These are phyloP conservation scores for Cephus cinctus DNA, from an alignment of 1,140 invertebrate genomes.

Conservation along the genomic window DNA sequence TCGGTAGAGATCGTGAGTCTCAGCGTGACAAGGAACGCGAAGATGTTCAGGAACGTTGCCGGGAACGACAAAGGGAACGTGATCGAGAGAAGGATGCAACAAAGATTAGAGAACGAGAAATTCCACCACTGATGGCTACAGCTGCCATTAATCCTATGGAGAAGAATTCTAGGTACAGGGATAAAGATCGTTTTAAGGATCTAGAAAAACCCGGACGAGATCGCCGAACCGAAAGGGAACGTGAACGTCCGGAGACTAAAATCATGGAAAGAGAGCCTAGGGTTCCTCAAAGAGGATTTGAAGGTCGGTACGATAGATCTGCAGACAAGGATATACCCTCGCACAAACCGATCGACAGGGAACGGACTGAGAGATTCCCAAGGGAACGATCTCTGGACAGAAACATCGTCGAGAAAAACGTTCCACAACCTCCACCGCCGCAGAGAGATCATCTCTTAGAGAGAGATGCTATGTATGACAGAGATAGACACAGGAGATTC, in stretches of 20 bases:
- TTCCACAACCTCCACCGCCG: slow-evolving; percentile 13
- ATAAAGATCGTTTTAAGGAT: slow-evolving; percentile 43
- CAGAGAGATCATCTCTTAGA: slow-evolving; percentile 22
- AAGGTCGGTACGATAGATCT: slow-evolving; percentile 38
- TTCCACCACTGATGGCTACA: slow-evolving; percentile 14
- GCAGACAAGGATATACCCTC: slow-evolving; percentile 35
- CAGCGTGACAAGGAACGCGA: slow-evolving; percentile 51
- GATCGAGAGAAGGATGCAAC: slow-evolving; percentile 27
- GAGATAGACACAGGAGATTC: slow-evolving; percentile 45
- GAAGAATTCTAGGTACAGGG: slow-evolving; percentile 36
- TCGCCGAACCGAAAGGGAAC: slow-evolving; percentile 44
- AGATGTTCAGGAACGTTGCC: slow-evolving; percentile 41
- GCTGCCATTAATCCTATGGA: slow-evolving; percentile 19
- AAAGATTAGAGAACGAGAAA: slow-evolving; percentile 26
- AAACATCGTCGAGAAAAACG: slow-evolving; percentile 34
- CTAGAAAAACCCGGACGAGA: slow-evolving; percentile 40
- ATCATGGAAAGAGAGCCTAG: slow-evolving; percentile 34
- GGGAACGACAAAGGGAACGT: slow-evolving; percentile 30
- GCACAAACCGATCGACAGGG: slow-evolving; percentile 36
- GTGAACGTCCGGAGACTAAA: slow-evolving; percentile 36
- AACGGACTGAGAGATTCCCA: slow-evolving; percentile 37
- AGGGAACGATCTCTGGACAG: slow-evolving; percentile 42
- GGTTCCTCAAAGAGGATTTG: slow-evolving; percentile 37
- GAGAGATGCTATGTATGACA: slow-evolving; percentile 42
- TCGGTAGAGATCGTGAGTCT: slow-evolving; percentile 44